phyloP scores from a whole-genome alignment of 2,888 invertebrate species.

The Megastigmus dorsalis region DNA sequence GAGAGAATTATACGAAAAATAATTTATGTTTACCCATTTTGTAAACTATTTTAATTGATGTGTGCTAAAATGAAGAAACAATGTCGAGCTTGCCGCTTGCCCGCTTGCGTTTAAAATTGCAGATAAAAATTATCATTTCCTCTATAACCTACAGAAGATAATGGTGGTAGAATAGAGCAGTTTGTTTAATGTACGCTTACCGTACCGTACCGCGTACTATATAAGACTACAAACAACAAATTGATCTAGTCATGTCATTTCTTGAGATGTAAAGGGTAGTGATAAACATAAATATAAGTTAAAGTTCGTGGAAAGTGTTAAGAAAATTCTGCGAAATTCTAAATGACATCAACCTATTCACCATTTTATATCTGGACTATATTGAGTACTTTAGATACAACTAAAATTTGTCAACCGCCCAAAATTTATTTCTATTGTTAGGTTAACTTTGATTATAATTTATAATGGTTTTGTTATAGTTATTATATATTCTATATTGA shows the following conservation, averaged over 20 bases:
- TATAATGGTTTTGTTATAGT: neutral
- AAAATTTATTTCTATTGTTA: constrained; percentile 1
- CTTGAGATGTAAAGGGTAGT: constrained; percentile 7
- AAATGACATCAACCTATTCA: neutral
- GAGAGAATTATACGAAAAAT: too few species aligned
- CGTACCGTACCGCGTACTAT: too few species aligned
- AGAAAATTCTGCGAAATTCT: neutral
- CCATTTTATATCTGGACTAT: neutral
- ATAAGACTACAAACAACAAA: too few species aligned
- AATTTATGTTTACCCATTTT: too few species aligned
- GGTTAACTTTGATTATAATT: constrained; percentile 20
- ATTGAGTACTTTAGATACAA: neutral
- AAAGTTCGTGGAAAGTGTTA: neutral
- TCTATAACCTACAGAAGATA: neutral
- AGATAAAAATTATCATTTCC: constrained; percentile 3
- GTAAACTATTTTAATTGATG: too few species aligned
- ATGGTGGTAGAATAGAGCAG: neutral
- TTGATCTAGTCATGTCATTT: constrained; percentile 18
- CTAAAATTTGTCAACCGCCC: neutral
- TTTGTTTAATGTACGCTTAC: too few species aligned
- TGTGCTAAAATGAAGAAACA: too few species aligned
- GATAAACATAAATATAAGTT: neutral
- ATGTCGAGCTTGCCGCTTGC: too few species aligned
- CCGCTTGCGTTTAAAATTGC: too few species aligned
- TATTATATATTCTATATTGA: neutral